A percentile compares a stretch with the other conserved stretches of the same genome.
Evolutionary conservation across 2,888 invertebrate species (phyloP).

Genomic region (Lithosia quadra): DNA sequence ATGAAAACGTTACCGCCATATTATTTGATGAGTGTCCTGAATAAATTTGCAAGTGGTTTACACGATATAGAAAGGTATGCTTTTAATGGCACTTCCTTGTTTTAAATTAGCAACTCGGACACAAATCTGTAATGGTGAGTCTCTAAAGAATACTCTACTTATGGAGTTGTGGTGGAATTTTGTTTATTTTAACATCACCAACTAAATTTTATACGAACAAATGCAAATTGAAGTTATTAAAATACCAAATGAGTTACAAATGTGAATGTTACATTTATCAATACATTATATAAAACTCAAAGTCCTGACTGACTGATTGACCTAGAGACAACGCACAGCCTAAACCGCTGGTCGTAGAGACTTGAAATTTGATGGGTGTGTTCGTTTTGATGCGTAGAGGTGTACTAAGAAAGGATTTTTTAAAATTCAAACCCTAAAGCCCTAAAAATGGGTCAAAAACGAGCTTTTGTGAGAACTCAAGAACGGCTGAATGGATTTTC

Average conservation of each 20-base stretch:
- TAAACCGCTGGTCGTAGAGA: too few species aligned
- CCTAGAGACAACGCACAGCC: too few species aligned
- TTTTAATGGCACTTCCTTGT: slow-evolving; percentile 74
- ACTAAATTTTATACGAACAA: slow-evolving; percentile 27
- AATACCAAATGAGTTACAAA: slow-evolving; percentile 1
- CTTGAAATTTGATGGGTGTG: too few species aligned
- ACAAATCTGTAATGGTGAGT: slow-evolving; percentile 55
- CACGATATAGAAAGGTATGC: slow-evolving; percentile 73
- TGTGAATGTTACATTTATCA: background rate
- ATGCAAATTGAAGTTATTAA: slow-evolving; percentile 12
- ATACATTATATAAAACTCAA: too few species aligned
- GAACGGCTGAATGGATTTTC: too few species aligned
- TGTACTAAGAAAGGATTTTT: too few species aligned
- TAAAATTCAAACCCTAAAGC: too few species aligned
- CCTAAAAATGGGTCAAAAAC: too few species aligned
- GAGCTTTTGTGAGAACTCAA: too few species aligned
- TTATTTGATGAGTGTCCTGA: slow-evolving; percentile 79
- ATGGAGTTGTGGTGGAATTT: slow-evolving; percentile 29
- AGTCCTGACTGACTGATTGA: too few species aligned
- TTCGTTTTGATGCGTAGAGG: too few species aligned
- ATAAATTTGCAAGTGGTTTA: slow-evolving; percentile 81
- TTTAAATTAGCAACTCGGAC: slow-evolving; percentile 65
- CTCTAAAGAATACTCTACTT: slow-evolving; percentile 30
- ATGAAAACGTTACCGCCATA: slow-evolving; percentile 66
- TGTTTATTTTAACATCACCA: slow-evolving; percentile 28